Evolutionary conservation across 2,797 vertebrate species (phyloP), one percentile per base, ranked within the genome.

Genomic region (Mus minutoides): DNA sequence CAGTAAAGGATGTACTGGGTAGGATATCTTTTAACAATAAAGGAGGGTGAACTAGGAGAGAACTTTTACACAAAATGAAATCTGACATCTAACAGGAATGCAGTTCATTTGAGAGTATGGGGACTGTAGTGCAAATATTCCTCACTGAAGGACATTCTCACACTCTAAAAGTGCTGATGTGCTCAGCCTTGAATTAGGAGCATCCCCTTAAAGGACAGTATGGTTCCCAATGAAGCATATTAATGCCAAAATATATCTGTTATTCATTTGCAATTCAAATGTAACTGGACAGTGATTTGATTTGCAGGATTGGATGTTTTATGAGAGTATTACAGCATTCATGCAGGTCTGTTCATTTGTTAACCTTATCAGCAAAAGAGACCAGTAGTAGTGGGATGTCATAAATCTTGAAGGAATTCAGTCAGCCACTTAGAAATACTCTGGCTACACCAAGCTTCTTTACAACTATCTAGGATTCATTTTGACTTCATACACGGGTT

Each of bases 231-330:
- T 88, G 58, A 88, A 79, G 16, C 62, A 79, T 40, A 90, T 37
- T 73, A 82, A 90, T 43, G 34, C 52, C 29, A 71, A 71, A 60
- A 64, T 88, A 56, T 56, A 88, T 62, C 54, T 76, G 56, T 54
- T 49, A 29, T 80, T 77, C 76, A 76, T 84, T 37, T 79, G 64
- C 84, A 95, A 88, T 93, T 93, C 19, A 91, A 67, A 91, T 84
- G 60, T 85, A 84, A 85, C 34, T 88, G 40, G 31, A 87, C 46
- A 92, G 56, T 92, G 46, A 71, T 95, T 85, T 76, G n/a, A 79
- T 89, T 92, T 90, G 40, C 17, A 91, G 34, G 7, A 13, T 84
- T 86, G 54, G 17, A 88, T n/a, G 58, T 94, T 79, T 34, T 80
- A 80, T 16, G 0, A 46, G 24, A 62, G 22, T 56, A 71, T 13